phyloP scores from a whole-genome alignment of 1,140 invertebrate species.

The Drosophila seguyi region DNA sequence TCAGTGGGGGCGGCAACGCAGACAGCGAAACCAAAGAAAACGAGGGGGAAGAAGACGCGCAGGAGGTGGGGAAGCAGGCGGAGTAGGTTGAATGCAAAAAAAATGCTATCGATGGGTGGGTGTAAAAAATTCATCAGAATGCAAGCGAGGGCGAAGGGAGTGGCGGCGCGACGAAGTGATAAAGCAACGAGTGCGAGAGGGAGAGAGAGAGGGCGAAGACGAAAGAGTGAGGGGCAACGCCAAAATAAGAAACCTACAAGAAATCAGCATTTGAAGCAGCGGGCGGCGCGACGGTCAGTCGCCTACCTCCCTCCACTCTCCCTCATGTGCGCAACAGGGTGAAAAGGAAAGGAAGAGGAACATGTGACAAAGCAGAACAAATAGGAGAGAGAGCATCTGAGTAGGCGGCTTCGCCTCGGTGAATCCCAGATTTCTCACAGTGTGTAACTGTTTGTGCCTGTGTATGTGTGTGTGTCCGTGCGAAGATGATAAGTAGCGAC shows the following conservation, averaged over 20 bases:
- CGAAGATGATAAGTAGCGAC: conserved; percentile 53
- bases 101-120: conserved; percentile 71
- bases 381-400: conserved; percentile 62
- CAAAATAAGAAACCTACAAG: conserved; percentile 76
- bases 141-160: conserved; percentile 43
- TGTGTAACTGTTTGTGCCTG: background rate
- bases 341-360: conserved; percentile 57
- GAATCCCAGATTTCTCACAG: conserved; percentile 63
- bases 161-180: conserved; percentile 27
- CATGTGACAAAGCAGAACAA: conserved; percentile 79
- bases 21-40: conserved; percentile 10
- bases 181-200: conserved; percentile 36
- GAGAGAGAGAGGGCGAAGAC: conserved; percentile 36
- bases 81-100: conserved; percentile 69
- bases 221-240: conserved; percentile 35
- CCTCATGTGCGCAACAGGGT: conserved; percentile 57
- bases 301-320: conserved; percentile 26
- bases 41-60: conserved; percentile 6
- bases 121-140: conserved; percentile 76
- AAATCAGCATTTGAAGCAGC: conserved; percentile 76
- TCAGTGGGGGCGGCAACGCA: conserved; percentile 68
- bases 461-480: conserved; percentile 18
- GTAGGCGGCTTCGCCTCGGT: conserved; percentile 62
- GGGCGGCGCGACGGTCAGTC: conserved; percentile 78
- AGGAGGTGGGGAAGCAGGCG: conserved; percentile 14